Evolutionary conservation across 2,113 vertebrate species (phyloP), one percentile per base, ranked within the genome.

Genomic region (Cygnus atratus): DNA sequence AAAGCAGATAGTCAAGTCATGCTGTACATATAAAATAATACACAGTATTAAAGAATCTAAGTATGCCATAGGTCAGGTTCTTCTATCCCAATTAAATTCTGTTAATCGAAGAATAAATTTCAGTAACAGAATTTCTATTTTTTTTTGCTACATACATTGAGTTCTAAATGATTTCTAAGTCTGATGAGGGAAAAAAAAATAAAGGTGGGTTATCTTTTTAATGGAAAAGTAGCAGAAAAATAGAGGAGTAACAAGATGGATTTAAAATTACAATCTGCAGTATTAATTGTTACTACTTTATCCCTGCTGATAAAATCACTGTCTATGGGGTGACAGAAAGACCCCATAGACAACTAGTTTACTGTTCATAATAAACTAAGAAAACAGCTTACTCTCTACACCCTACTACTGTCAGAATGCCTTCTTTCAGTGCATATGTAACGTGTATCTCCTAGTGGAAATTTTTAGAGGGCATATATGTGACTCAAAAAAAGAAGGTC

Each of bases 191-290:
- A 65, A 55, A 57, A 75, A 75, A 28, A 9, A 16, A 21, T 21
- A 24, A 14, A 48, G 0, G 11, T 1, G 26, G 2, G 1, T 14
- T 31, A 3, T 54, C 4, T 58, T 59, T 67, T 65, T 26, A 76
- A 10, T 37, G 7, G 5, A 91, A 33, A 13, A 77, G 2, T 3
- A 46, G 13, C 9, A 35, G 78, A 86, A 75, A 18, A 17, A 59
- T 22, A 71, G 10, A 65, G 19, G 50, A 41, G 39, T 39, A 63
- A 48, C 2, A 20, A 4, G 1, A 2, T 74, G 21, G 13, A 39
- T 55, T 68, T 59, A 50, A 84, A 84, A 70, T 46, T 80, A 61
- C 41, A 84, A 17, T 1, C 26, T 70, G 18, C 13, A 24, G 7
- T 61, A 57, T 72, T 83, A 65, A 39, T 73, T 28, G 43, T 66